Evolutionary conservation across 30 jellyfish, hydroid and myxozoan species (phyloP), one percentile per base, ranked within the genome.

Genomic region (Aurelia sp.): DNA sequence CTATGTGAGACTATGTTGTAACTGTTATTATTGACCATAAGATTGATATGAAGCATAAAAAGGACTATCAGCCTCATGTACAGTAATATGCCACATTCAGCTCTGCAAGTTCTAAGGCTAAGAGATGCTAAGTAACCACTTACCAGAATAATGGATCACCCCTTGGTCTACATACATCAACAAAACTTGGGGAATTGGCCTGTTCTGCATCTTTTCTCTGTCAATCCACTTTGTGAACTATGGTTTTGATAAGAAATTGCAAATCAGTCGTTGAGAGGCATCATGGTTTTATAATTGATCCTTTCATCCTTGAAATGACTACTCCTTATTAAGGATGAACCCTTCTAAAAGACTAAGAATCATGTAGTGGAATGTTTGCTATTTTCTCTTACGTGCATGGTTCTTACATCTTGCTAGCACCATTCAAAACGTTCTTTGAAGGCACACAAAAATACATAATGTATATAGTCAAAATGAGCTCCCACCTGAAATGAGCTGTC

Each of bases 181-280:
- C 6, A 59, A 59, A 59, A 59, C 68, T 59, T 59, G 68, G 33
- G 68, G 68, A 27, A 59, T 59, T 59, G 68, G 68, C 68, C 68
- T 59, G 68, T 59, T 59, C 68, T 59, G 68, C 68, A 59, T 12
- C 68, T 21, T 59, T 59, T 59, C 68, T 59, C 68, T 59, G 68
- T 59, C 68, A 59, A 59, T 59, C 68, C 68, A 59, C 13, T 59
- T 59, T 59, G 23, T 59, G 13, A 59, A 59, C 68, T 59, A 59
- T 3, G 10, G 66, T 57, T 59, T 59, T 59, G 68, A 59, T 59
- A 59, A 21, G 13, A 59, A 59, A 59, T 59, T 59, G 68, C 52
- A 11, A 59, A 59, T 59, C 68, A 59, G 13, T 59, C 13, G 31
- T 59, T 59, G 68, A 59, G 68, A 59, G 68, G 68, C 68, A 59